Evolutionary conservation across 2,113 vertebrate species (phyloP), one percentile per base, ranked within the genome.

Genomic region (Choloepus hoffmanni): DNA sequence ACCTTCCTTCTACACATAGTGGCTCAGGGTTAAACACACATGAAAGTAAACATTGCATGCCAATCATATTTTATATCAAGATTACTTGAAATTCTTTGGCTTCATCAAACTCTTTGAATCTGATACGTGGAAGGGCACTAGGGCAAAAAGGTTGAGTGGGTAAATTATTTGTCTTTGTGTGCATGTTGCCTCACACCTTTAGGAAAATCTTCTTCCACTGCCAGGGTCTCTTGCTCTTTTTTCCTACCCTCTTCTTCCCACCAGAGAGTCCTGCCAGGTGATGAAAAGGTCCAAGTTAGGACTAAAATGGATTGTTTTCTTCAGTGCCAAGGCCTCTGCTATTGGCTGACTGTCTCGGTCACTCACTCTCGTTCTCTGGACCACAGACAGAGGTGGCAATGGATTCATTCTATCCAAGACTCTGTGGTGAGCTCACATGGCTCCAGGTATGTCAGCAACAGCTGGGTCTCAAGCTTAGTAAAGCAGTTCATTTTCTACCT

Each of bases 1-100:
- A 97, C 94, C 95, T 95, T 68, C 62, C 4, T 58, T 86, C 24
- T 77, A 55, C 58, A 40, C 14, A 2, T 6, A 16, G 73, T 1
- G 5, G 53, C 45, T 92, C 93, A 96, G 89, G 78, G 82, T 94
- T 83, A 95, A 73, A 30, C 7, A 21, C 55, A 2, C 15, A 60
- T 13, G 30, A 48, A 89, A 90, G 60, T 85, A 92, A 96, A 97
- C 58, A 94, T 7, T 92, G 78, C 58, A 76, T 11, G 33, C 9
- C n/a, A 65, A 53, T 84, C 50, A 43, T 14, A 78, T 63, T 65
- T 70, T 48, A 72, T 45, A 30, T 36, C 21, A 53, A 65, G 28
- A 43, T 78, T 72, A 50, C 43, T 76, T 76, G 58, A 86, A 94
- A 85, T 72, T 24, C 12, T 72, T 93, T 70, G 33, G 21, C 40